These are phyloP conservation scores for Ictalurus punctatus DNA, from an alignment of 2,113 vertebrate species.

Conservation along the genomic window DNA sequence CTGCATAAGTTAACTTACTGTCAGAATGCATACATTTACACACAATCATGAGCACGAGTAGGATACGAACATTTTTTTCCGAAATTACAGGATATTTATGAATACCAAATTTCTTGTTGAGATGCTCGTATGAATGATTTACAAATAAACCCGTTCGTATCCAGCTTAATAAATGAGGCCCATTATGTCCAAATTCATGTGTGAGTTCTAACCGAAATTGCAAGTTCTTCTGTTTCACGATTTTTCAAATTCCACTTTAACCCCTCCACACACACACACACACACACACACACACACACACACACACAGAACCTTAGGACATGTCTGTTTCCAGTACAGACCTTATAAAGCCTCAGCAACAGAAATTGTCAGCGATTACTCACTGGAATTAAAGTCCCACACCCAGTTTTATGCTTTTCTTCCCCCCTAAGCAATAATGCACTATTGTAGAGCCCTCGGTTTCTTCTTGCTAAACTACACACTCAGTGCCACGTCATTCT, in stretches of 20 bases:
- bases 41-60: not conserved
- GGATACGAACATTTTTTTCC: not conserved
- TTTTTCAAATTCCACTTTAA: not conserved
- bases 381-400: constrained; percentile 50
- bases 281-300: constrained; percentile 27
- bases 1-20: not conserved
- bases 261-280: constrained; percentile 29
- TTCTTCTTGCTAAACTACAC: constrained; percentile 42
- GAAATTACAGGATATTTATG: not conserved
- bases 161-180: not conserved
- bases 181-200: not conserved
- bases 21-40: not conserved
- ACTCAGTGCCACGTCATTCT: constrained; percentile 44
- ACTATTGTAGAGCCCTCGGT: constrained; percentile 3
- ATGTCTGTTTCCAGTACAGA: constrained; percentile 60
- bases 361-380: constrained; percentile 67
- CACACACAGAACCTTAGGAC: constrained; percentile 50
- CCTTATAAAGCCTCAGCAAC: constrained; percentile 59
- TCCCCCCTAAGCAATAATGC: not conserved
- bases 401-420: constrained; percentile 54
- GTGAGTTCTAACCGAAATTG: not conserved
- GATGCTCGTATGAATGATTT: not conserved
- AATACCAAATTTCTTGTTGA: not conserved
- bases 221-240: not conserved
- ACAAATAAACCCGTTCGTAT: no score